These are phyloP conservation scores for Paramacrobiotus metropolitanus DNA, from an alignment of 1,140 invertebrate species.

Conservation along the genomic window DNA sequence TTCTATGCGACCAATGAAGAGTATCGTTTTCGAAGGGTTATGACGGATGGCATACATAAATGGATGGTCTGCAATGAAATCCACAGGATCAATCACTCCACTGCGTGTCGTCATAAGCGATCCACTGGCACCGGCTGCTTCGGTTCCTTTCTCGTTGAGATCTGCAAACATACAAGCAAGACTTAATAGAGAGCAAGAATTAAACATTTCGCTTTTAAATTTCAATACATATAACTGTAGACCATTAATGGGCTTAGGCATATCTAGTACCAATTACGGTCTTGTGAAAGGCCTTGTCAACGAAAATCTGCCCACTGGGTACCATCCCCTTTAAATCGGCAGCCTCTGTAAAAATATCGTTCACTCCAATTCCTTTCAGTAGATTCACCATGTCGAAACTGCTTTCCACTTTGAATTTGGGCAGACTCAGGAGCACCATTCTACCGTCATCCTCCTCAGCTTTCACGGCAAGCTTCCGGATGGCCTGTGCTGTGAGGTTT, in stretches of 20 bases:
- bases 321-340: neutral
- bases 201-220: neutral
- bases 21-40: neutral
- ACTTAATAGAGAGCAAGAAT: neutral
- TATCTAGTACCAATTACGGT: neutral
- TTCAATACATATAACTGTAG: too few species aligned
- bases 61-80: neutral
- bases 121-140: neutral
- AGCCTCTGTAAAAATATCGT: neutral
- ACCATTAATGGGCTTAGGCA: too few species aligned
- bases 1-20: neutral
- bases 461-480: neutral
- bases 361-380: neutral
- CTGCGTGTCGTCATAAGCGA: neutral
- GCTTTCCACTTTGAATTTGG: neutral
- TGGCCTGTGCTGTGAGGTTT: neutral
- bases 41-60: neutral
- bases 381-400: neutral
- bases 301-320: neutral
- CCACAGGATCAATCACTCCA: neutral
- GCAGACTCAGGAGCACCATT: neutral
- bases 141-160: constrained; percentile 8
- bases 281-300: neutral
- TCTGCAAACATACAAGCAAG: neutral
- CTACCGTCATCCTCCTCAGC: neutral